These are phyloP conservation scores for Apoderus coryli DNA, from an alignment of 2,888 invertebrate genomes.

Conservation along the genomic window DNA sequence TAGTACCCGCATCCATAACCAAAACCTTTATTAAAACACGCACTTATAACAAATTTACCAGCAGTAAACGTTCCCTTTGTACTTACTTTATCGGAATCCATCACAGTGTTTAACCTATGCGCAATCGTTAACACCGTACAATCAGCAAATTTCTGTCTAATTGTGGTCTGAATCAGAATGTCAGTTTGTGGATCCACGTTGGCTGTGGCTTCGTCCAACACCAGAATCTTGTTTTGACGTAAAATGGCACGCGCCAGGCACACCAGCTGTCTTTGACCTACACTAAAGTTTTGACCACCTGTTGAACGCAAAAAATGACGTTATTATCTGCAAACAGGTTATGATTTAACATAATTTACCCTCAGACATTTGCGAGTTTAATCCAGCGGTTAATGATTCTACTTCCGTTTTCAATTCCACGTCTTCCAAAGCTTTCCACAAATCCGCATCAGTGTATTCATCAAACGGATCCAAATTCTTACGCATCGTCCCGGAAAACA, in stretches of 20 bases:
- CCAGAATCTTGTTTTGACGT: conserved; percentile 31
- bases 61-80: conserved; percentile 25
- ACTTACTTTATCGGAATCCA: conserved; percentile 74
- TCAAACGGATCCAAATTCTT: conserved; percentile 85
- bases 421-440: conserved; percentile 76
- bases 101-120: conserved; percentile 70
- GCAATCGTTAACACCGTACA: conserved; percentile 76
- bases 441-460: conserved; percentile 49
- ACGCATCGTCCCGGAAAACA: conserved; percentile 72
- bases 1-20: conserved; percentile 64
- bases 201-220: conserved; percentile 59
- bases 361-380: conserved; percentile 38
- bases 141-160: conserved; percentile 54
- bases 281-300: conserved; percentile 32
- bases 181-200: conserved; percentile 71
- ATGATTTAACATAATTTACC: no score
- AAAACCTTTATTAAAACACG: no score
- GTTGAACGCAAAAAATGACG: conserved; percentile 5
- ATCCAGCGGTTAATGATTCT: conserved; percentile 35
- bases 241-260: conserved; percentile 51
- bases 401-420: conserved; percentile 54
- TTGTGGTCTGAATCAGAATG: conserved; percentile 59
- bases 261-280: conserved; percentile 49
- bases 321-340: not conserved
- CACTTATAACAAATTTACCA: not conserved